A percentile compares a stretch with the other conserved stretches of the same genome.
These are phyloP conservation scores for Strix aluco DNA, from an alignment of 2,113 vertebrate species.

Conservation along the genomic window DNA sequence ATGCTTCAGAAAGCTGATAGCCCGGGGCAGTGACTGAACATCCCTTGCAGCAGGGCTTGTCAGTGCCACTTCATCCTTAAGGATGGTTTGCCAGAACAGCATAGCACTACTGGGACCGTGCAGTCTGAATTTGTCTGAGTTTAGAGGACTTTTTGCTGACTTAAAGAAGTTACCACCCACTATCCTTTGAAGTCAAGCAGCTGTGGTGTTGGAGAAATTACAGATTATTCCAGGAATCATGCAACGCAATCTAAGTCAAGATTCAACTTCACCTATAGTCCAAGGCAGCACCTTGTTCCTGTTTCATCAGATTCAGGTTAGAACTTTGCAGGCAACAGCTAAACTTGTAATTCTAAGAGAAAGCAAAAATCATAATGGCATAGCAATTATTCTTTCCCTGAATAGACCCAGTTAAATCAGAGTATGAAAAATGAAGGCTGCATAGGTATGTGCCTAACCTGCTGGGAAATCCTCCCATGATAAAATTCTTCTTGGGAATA, in stretches of 20 bases:
- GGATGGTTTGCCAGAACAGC: neutral
- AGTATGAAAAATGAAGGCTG: constrained; percentile 48
- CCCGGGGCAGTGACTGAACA: rapidly evolving
- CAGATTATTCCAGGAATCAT: neutral
- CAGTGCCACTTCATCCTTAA: neutral
- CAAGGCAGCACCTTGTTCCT: neutral
- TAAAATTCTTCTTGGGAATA: neutral
- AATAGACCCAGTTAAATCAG: constrained; percentile 50
- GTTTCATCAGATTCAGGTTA: neutral
- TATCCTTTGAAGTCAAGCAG: neutral
- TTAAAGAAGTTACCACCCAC: neutral
- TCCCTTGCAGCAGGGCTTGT: neutral
- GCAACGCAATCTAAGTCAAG: rapidly evolving
- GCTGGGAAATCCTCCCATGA: constrained; percentile 27
- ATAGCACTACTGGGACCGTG: neutral
- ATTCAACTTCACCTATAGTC: neutral
- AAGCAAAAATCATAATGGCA: neutral
- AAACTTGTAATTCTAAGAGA: neutral
- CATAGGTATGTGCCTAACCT: neutral
- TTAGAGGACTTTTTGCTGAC: neutral
- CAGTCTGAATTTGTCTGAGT: neutral
- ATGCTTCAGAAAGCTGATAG: rapidly evolving
- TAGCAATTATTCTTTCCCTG: constrained; percentile 25
- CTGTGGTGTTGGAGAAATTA: neutral
- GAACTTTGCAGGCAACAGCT: neutral